Evolutionary conservation across 2,888 invertebrate species (phyloP).

Genomic region (Oligia strigilis): DNA sequence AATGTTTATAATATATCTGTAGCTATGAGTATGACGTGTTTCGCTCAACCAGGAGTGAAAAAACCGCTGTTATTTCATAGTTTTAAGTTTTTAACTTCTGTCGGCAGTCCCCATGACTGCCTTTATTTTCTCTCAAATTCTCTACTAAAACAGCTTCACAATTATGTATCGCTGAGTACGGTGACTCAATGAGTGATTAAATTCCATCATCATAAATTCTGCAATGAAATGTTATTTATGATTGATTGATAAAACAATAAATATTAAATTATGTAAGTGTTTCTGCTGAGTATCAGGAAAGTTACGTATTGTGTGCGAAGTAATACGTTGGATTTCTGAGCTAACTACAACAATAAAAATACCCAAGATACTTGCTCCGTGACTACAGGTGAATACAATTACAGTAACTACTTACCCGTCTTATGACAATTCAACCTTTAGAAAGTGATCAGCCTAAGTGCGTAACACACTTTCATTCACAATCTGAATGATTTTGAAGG

Average conservation of each 20-base stretch:
- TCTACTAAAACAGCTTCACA: not conserved
- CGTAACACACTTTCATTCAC: not conserved
- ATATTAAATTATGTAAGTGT: not conserved
- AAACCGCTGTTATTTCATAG: not conserved
- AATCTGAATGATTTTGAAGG: not conserved
- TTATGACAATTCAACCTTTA: slow-evolving; percentile 2
- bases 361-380: slow-evolving; percentile 10
- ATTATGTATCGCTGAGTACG: not conserved
- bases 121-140: not conserved
- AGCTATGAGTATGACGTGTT: not conserved
- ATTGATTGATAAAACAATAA: slow-evolving; percentile 27
- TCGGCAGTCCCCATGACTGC: not conserved
- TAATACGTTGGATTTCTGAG: not conserved
- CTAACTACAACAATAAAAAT: slow-evolving; percentile 41
- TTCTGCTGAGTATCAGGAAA: not conserved
- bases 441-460: not conserved
- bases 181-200: not conserved
- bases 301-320: not conserved
- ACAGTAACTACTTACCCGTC: not conserved
- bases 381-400: slow-evolving; percentile 8
- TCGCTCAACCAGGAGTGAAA: too few species aligned
- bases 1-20: too few species aligned
- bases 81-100: not conserved
- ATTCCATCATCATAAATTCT: not conserved
- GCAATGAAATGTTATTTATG: not conserved